phyloP scores from a whole-genome alignment of 2,888 invertebrate genomes.

The Neoascia interrupta region DNA sequence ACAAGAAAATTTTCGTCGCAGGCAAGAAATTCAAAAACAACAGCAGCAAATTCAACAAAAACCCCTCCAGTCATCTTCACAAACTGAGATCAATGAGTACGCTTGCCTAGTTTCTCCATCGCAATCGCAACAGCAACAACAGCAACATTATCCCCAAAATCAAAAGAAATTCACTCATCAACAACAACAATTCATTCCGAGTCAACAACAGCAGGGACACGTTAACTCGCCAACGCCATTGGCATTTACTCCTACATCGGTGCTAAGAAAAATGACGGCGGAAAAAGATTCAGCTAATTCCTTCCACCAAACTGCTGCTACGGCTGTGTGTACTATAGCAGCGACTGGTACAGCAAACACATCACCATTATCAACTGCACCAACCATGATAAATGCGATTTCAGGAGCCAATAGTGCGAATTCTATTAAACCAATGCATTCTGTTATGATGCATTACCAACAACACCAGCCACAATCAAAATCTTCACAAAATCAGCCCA shows the following conservation, averaged over 20 bases:
- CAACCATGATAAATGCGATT: constrained; percentile 72
- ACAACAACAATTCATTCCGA: constrained; percentile 64
- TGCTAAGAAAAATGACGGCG: constrained; percentile 95
- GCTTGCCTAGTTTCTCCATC: constrained; percentile 15
- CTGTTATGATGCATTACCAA: constrained; percentile 67
- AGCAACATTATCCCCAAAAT: constrained; percentile 60
- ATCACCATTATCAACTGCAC: constrained; percentile 70
- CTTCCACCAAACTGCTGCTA: constrained; percentile 40
- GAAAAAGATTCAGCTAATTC: constrained; percentile 84
- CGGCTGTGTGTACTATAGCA: constrained; percentile 58
- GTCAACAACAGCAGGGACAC: constrained; percentile 73
- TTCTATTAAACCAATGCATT: constrained; percentile 51
- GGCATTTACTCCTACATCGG: constrained; percentile 96
- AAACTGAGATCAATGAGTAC: constrained; percentile 26
- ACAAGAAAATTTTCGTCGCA: constrained; percentile 89
- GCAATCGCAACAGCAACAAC: constrained; percentile 14
- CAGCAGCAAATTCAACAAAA: constrained; percentile 61
- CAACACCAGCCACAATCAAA: constrained; percentile 68
- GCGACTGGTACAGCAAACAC: constrained; percentile 58
- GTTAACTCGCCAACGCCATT: constrained; percentile 84
- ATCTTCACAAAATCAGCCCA: constrained; percentile 71
- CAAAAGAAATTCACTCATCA: constrained; percentile 46
- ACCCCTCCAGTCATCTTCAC: constrained; percentile 31
- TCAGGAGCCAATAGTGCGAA: constrained; percentile 71
- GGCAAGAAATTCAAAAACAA: constrained; percentile 83